Percentiles rank a stretch among this genome's conserved stretches.
Conservation (phyloP, 2,113 vertebrate genomes). For the Callorhinus ursinus region DNA sequence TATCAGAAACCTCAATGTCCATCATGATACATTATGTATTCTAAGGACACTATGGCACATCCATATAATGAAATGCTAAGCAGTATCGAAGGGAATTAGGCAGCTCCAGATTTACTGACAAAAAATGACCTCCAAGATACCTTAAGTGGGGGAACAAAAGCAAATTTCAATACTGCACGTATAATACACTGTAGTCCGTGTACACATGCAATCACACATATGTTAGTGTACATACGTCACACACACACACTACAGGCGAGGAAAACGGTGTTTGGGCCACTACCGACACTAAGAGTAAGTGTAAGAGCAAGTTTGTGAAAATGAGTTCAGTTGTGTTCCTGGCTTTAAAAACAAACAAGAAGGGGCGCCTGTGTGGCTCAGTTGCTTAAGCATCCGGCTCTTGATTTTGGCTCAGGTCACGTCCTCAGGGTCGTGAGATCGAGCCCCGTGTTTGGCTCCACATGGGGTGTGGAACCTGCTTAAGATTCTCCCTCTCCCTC, state of each 20-base stretch:
- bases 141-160: neutral
- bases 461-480: neutral
- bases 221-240: neutral
- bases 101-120: neutral
- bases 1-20: neutral
- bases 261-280: neutral
- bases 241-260: neutral
- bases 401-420: neutral
- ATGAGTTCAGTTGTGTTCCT: neutral
- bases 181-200: neutral
- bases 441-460: neutral
- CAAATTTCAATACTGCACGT: neutral
- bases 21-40: neutral
- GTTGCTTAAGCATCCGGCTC: neutral
- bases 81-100: constrained; percentile 11
- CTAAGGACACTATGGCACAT: neutral
- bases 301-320: neutral
- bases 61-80: neutral
- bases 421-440: neutral
- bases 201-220: neutral
- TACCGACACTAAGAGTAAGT: neutral
- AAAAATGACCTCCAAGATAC: constrained; percentile 28
- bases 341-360: neutral
- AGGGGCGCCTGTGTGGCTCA: neutral
- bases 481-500: neutral